A percentile compares a stretch with the other conserved stretches of the same genome.
Conservation (phyloP, 2,888 invertebrate species). For the Hipparchia semele region DNA sequence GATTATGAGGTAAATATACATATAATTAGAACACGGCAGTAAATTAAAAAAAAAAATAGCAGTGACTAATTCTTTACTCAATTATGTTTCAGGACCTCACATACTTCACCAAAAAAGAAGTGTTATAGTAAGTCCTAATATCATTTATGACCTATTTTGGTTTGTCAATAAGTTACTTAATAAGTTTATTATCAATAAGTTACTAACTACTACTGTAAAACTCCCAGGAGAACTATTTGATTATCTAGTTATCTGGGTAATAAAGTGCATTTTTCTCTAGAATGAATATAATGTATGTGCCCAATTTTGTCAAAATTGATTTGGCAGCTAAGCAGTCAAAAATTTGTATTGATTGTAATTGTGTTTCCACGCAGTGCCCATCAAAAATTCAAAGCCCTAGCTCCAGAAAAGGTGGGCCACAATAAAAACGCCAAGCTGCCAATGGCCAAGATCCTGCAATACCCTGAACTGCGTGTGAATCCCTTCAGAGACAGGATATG, state of each 20-base stretch:
- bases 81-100: conserved; percentile 90
- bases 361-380: conserved; percentile 86
- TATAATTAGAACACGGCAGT: conserved; percentile 6
- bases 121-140: conserved; percentile 88
- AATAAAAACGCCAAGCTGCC: conserved; percentile 94
- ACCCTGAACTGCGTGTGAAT: conserved; percentile 94
- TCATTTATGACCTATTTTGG: neutral
- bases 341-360: neutral
- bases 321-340: too few species aligned
- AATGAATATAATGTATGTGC: too few species aligned
- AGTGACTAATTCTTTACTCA: conserved; percentile 17
- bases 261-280: too few species aligned
- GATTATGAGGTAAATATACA: conserved; percentile 90
- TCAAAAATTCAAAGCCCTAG: conserved; percentile 93
- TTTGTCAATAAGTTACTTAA: too few species aligned
- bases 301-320: too few species aligned
- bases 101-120: conserved; percentile 96
- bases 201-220: too few species aligned
- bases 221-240: too few species aligned
- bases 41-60: neutral
- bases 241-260: too few species aligned
- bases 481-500: conserved; percentile 96
- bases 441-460: conserved; percentile 92
- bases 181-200: too few species aligned
- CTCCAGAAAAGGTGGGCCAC: conserved; percentile 95